phyloP scores from a whole-genome alignment of 2,113 vertebrate genomes.

The Trinectes maculatus region DNA sequence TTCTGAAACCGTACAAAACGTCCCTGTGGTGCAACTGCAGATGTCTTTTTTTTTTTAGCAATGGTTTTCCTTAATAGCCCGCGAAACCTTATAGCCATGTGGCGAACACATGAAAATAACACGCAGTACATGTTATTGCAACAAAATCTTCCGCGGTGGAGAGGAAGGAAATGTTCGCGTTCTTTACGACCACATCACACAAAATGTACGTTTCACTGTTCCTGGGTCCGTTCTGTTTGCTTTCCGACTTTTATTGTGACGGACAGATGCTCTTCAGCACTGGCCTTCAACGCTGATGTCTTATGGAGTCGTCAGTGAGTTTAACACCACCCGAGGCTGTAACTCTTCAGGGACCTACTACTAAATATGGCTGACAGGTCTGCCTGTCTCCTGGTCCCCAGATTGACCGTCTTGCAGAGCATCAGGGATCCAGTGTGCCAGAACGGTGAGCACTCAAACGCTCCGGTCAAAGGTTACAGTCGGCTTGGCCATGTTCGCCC shows the following conservation, averaged over 20 bases:
- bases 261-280: conserved; percentile 30
- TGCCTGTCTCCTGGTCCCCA: conserved; percentile 30
- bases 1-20: conserved; percentile 9
- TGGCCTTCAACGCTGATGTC: conserved; percentile 43
- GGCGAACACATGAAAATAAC: conserved; percentile 41
- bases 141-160: conserved; percentile 21
- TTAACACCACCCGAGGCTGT: conserved; percentile 51
- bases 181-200: conserved; percentile 42
- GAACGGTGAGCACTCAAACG: conserved; percentile 47
- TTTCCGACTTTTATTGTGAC: conserved; percentile 34
- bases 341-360: conserved; percentile 60
- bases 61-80: conserved; percentile 31
- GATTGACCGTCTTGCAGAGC: conserved; percentile 63
- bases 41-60: conserved; percentile 40
- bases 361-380: conserved; percentile 66
- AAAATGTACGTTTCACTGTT: conserved; percentile 28
- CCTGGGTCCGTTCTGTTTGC: background rate
- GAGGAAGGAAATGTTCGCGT: conserved; percentile 43
- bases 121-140: conserved; percentile 35
- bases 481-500: conserved; percentile 46
- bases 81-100: conserved; percentile 39
- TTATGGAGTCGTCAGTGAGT: conserved; percentile 62
- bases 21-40: conserved; percentile 4
- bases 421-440: conserved; percentile 54
- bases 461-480: conserved; percentile 78